These are phyloP conservation scores for Erebia aethiops DNA, from an alignment of 2,888 invertebrate genomes.

Conservation along the genomic window DNA sequence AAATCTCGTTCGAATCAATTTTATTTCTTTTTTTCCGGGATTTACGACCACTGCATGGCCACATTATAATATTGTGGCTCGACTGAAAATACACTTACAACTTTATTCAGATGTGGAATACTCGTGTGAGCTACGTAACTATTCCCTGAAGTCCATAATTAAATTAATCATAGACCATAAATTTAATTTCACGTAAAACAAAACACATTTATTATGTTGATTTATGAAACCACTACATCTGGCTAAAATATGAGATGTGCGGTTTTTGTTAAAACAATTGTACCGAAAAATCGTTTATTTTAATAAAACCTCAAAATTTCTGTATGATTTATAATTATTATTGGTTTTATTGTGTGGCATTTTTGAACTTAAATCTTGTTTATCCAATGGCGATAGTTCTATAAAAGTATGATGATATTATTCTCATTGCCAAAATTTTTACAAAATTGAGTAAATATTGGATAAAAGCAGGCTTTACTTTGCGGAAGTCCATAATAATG, in stretches of 20 bases:
- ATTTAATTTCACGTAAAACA: constrained; percentile 24
- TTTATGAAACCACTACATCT: constrained; percentile 33
- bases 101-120: too few species aligned
- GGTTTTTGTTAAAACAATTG: constrained; percentile 26
- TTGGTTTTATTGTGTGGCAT: neutral
- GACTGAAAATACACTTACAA: too few species aligned
- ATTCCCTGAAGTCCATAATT: neutral
- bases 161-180: constrained; percentile 12
- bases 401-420: neutral
- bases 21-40: too few species aligned
- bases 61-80: too few species aligned
- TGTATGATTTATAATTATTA: constrained; percentile 1
- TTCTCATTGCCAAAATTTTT: too few species aligned
- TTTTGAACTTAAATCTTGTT: neutral
- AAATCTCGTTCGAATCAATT: too few species aligned
- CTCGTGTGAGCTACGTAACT: neutral
- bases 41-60: too few species aligned
- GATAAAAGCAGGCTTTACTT: too few species aligned
- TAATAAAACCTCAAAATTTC: constrained; percentile 16
- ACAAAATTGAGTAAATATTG: too few species aligned
- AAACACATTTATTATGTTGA: constrained; percentile 31
- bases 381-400: neutral
- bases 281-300: constrained; percentile 15
- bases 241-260: constrained; percentile 35
- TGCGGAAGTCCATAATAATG: too few species aligned